Evolutionary conservation across 2,113 vertebrate species (phyloP).

Genomic region (Hemiprocne comata): DNA sequence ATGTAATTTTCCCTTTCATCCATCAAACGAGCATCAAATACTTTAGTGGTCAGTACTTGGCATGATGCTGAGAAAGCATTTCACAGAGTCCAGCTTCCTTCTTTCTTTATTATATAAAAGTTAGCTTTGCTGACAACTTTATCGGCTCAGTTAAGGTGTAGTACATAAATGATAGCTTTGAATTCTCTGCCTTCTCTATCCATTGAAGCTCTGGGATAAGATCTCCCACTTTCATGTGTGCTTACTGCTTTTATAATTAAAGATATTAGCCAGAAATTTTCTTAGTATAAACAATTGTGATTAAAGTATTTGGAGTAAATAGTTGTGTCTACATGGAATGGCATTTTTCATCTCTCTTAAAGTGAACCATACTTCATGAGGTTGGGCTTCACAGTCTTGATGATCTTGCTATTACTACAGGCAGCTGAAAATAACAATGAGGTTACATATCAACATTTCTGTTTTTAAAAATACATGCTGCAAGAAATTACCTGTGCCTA

Average conservation of each 20-base stretch:
- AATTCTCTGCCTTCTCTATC: neutral
- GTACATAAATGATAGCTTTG: neutral
- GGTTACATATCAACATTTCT: neutral
- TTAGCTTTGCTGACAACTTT: constrained; percentile 48
- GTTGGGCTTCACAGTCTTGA: neutral
- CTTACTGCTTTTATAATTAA: neutral
- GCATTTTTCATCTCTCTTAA: neutral
- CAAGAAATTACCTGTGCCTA: neutral
- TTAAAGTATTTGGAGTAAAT: neutral
- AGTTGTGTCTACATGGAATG: neutral
- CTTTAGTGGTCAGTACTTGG: neutral
- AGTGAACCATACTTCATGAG: neutral
- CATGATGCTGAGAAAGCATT: constrained; percentile 59
- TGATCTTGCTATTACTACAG: neutral
- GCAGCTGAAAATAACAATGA: neutral
- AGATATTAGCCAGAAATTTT: neutral
- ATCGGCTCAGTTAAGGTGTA: constrained; percentile 24
- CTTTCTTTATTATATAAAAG: constrained; percentile 45
- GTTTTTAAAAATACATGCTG: neutral
- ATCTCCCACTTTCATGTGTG: neutral
- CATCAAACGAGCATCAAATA: constrained; percentile 42
- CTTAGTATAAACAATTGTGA: neutral
- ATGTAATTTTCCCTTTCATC: constrained; percentile 64
- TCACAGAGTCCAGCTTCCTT: constrained; percentile 12
- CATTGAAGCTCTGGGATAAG: neutral